phyloP scores from a whole-genome alignment of 2,113 vertebrate genomes.

The Lepidothrix coronata region DNA sequence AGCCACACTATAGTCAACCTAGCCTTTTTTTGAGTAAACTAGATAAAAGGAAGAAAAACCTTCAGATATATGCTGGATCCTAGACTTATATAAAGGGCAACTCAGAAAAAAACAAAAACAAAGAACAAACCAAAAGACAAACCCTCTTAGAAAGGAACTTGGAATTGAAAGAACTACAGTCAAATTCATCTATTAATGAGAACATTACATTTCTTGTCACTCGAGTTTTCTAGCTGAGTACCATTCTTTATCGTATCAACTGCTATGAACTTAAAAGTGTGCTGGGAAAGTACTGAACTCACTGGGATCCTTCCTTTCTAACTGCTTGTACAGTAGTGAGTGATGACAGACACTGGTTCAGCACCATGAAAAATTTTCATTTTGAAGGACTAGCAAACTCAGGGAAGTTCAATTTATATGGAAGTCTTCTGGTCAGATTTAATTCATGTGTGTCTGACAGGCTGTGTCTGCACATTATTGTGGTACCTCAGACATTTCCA shows the following conservation, averaged over 20 bases:
- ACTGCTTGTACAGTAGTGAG: neutral
- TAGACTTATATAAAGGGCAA: neutral
- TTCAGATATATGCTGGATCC: neutral
- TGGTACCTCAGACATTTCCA: neutral
- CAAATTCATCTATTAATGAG: neutral
- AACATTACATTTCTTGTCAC: neutral
- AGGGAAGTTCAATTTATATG: neutral
- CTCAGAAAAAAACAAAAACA: neutral
- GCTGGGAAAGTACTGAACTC: neutral
- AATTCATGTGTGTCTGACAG: neutral
- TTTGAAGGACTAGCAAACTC: neutral
- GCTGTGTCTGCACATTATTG: neutral
- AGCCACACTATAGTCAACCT: neutral
- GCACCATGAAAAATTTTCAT: neutral
- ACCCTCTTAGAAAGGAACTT: neutral
- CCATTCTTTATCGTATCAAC: neutral
- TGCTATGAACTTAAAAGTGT: neutral
- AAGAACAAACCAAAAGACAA: neutral
- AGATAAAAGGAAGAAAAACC: neutral
- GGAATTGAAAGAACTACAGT: neutral
- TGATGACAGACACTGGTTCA: neutral
- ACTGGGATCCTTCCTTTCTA: neutral
- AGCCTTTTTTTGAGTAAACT: neutral
- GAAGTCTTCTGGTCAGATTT: neutral
- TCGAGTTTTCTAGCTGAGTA: neutral